Conservation (phyloP, 2,113 vertebrate genomes). For the Chaetorhynchus papuensis region DNA sequence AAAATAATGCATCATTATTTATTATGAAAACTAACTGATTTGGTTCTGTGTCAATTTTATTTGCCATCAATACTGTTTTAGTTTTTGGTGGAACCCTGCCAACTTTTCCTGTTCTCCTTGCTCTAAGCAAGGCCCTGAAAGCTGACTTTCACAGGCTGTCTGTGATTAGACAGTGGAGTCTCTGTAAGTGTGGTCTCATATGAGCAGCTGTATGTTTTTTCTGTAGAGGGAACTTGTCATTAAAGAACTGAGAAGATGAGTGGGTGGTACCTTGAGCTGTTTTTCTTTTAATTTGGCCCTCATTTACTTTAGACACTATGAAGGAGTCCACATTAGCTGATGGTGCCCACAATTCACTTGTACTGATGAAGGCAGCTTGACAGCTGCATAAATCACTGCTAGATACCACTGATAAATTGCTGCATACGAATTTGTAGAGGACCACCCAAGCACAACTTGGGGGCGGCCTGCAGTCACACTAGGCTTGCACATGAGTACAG, state of each 20-base stretch:
- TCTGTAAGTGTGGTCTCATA: conserved; percentile 69
- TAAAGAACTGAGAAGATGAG: conserved; percentile 73
- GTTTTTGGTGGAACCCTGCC: conserved; percentile 61
- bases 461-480: conserved; percentile 29
- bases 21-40: conserved; percentile 25
- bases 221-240: conserved; percentile 68
- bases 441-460: conserved; percentile 76
- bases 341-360: conserved; percentile 77
- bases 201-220: conserved; percentile 72
- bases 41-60: conserved; percentile 28
- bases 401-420: conserved; percentile 77
- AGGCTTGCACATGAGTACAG: conserved; percentile 67
- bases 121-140: conserved; percentile 52
- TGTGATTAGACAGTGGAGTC: conserved; percentile 70
- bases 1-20: conserved; percentile 11
- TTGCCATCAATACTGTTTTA: conserved; percentile 27
- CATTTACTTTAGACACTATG: conserved; percentile 68
- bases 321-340: conserved; percentile 63
- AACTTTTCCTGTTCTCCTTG: conserved; percentile 37
- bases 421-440: conserved; percentile 68
- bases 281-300: conserved; percentile 76
- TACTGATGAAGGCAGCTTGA: conserved; percentile 78
- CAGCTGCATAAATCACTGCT: conserved; percentile 81
- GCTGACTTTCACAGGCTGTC: conserved; percentile 45
- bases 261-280: conserved; percentile 76